Conservation (phyloP, 2,113 vertebrate genomes). For the Motacilla alba region DNA sequence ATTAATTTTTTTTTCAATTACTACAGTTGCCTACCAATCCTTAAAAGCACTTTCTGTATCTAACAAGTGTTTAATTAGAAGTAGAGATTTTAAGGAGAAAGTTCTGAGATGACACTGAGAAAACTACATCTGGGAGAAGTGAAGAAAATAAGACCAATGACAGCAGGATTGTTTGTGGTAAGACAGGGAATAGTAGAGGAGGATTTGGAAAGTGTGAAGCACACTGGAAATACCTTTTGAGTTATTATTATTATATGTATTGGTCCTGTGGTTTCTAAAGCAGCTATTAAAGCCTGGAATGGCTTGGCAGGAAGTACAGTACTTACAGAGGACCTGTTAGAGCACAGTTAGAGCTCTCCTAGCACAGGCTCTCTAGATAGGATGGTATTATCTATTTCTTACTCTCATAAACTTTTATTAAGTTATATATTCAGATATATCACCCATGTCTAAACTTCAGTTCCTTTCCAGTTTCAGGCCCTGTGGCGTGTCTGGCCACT, state of each 20-base stretch:
- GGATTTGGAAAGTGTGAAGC: slow-evolving; percentile 1
- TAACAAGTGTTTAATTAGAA: neutral
- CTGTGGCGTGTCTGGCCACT: neutral
- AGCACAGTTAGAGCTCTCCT: neutral
- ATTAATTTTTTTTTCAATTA: neutral
- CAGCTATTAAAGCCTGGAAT: neutral
- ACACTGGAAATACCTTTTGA: neutral
- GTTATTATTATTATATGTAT: neutral
- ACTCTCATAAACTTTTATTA: neutral
- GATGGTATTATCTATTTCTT: neutral
- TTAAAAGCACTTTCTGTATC: neutral
- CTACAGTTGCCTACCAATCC: neutral
- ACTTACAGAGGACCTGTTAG: neutral
- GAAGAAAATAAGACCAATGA: neutral
- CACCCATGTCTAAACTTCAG: neutral
- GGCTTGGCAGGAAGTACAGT: neutral
- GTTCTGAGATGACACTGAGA: neutral
- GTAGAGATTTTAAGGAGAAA: neutral
- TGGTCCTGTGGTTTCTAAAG: neutral
- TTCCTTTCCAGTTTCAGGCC: neutral
- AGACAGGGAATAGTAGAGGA: neutral
- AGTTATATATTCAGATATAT: neutral
- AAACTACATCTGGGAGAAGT: neutral
- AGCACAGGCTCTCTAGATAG: neutral
- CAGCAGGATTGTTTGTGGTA: neutral